Conservation (phyloP, 2,797 vertebrate genomes). For the Lacerta viridis region DNA sequence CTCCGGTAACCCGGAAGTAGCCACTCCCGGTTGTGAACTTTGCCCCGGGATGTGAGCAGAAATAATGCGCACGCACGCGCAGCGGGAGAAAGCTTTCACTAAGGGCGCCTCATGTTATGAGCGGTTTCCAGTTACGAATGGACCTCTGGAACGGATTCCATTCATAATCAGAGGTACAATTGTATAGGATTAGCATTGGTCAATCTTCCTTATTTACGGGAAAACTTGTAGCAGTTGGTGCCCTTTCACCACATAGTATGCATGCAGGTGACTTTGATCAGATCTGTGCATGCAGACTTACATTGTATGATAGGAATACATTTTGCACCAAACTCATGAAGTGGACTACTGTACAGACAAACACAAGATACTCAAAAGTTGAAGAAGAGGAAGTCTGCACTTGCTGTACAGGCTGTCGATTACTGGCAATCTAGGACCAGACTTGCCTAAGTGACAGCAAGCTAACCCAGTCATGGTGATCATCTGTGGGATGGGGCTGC, state of each 20-base stretch:
- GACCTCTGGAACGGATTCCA: too few relatives aligned
- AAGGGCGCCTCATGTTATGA: too few relatives aligned
- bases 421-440: not conserved
- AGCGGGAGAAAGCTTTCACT: too few relatives aligned
- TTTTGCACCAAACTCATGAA: not conserved
- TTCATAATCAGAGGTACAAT: too few relatives aligned
- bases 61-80: accelerated
- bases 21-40: too few relatives aligned
- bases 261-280: not conserved
- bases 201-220: not conserved
- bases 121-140: too few relatives aligned
- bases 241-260: not conserved
- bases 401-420: not conserved
- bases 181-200: too few relatives aligned
- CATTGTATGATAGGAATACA: not conserved
- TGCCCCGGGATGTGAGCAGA: too few relatives aligned
- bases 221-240: not conserved
- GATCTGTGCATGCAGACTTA: not conserved
- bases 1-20: too few relatives aligned
- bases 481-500: not conserved
- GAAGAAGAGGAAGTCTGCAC: too few relatives aligned
- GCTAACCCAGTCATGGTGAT: not conserved
- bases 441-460: not conserved
- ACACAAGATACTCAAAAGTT: not conserved
- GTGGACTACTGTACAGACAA: not conserved